A percentile compares a stretch with the other conserved stretches of the same genome.
These are phyloP conservation scores for Tortrix viridana DNA, from an alignment of 2,888 invertebrate species.

Conservation along the genomic window DNA sequence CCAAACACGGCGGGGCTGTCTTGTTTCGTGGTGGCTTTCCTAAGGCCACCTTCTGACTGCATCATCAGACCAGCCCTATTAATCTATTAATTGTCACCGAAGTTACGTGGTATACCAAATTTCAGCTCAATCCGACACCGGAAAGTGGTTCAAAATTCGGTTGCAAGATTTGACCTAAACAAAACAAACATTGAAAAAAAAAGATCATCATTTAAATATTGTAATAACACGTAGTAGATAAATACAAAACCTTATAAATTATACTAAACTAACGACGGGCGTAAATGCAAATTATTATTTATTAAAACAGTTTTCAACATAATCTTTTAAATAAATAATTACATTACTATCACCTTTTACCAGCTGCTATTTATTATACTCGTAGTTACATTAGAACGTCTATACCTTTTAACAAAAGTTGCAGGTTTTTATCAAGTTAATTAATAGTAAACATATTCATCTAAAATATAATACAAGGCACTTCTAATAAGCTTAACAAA, in stretches of 20 bases:
- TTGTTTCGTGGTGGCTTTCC: too few species aligned
- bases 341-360: not conserved
- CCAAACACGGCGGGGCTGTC: too few species aligned
- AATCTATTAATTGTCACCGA: too few species aligned
- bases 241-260: constrained; percentile 53
- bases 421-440: constrained; percentile 4
- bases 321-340: constrained; percentile 40
- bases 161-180: too few species aligned
- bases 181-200: too few species aligned
- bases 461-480: constrained; percentile 34
- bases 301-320: constrained; percentile 1
- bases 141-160: too few species aligned
- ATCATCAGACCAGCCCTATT: too few species aligned
- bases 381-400: constrained; percentile 1
- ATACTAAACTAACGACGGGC: constrained; percentile 52
- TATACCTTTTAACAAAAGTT: constrained; percentile 3
- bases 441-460: constrained; percentile 40
- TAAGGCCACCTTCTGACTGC: too few species aligned
- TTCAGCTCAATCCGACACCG: not conserved
- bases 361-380: too few species aligned
- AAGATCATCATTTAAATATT: constrained; percentile 42
- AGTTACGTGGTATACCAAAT: too few species aligned
- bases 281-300: constrained; percentile 49
- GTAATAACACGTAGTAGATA: constrained; percentile 51
- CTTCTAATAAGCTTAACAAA: constrained; percentile 30